These are phyloP conservation scores for Amphimallon solstitiale DNA, from an alignment of 2,888 invertebrate genomes.

Conservation along the genomic window DNA sequence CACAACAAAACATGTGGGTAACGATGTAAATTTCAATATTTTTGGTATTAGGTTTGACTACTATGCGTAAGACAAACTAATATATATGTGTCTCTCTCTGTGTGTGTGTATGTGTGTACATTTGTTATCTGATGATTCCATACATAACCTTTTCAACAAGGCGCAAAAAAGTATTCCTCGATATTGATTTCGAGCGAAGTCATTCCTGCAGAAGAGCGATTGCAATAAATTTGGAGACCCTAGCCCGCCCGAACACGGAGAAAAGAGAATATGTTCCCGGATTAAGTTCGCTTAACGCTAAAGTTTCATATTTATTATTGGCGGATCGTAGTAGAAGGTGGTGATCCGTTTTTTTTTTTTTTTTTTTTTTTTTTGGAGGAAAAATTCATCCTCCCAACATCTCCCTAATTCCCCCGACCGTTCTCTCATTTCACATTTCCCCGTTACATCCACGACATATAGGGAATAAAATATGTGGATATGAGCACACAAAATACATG, in stretches of 20 bases:
- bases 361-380: neutral
- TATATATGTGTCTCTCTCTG: no score
- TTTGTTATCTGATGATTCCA: no score
- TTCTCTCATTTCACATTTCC: neutral
- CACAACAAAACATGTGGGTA: no score
- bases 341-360: neutral
- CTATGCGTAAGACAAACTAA: no score
- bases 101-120: no score
- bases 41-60: no score
- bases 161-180: neutral
- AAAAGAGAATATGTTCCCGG: constrained; percentile 19
- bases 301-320: constrained; percentile 26
- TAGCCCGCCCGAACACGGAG: neutral
- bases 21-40: no score
- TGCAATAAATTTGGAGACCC: constrained; percentile 25
- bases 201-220: constrained; percentile 21
- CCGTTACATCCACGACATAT: neutral
- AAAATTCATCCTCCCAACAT: neutral
- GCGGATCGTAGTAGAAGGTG: neutral
- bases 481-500: neutral
- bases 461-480: constrained; percentile 3
- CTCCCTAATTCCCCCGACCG: no score
- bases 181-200: constrained; percentile 23
- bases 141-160: no score
- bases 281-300: constrained; percentile 25